phyloP scores from a whole-genome alignment of 2,113 vertebrate species.

The Ictidomys tridecemlineatus region DNA sequence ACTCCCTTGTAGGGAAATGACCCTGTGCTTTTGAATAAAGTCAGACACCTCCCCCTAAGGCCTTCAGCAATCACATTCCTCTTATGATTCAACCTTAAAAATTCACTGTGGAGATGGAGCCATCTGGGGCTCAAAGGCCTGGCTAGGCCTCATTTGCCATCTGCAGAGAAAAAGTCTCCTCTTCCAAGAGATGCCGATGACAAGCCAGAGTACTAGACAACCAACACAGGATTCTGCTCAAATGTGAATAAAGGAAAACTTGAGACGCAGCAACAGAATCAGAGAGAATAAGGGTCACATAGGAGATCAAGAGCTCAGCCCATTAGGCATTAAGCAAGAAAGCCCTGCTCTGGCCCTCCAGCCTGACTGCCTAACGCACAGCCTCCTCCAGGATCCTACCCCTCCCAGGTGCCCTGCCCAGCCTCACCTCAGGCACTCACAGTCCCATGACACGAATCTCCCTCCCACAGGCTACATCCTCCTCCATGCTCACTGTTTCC shows the following conservation, averaged over 20 bases:
- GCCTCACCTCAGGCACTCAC: accelerated
- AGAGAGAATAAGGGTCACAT: not conserved
- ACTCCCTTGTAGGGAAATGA: too few relatives aligned
- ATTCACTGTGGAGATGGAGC: not conserved
- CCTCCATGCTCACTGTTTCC: not conserved
- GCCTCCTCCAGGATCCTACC: not conserved
- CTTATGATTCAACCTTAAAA: not conserved
- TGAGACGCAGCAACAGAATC: accelerated
- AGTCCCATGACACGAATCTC: too few relatives aligned
- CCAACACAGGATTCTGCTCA: not conserved
- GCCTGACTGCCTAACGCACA: not conserved
- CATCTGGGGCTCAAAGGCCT: not conserved
- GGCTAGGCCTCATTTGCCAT: not conserved
- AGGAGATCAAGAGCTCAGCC: not conserved
- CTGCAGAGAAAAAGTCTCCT: not conserved
- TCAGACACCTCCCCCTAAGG: not conserved
- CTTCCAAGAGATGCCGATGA: not conserved
- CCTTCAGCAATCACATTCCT: not conserved
- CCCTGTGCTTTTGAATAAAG: not conserved
- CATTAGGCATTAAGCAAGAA: not conserved
- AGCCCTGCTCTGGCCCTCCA: not conserved
- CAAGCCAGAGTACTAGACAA: not conserved
- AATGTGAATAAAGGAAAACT: not conserved
- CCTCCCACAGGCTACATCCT: not conserved
- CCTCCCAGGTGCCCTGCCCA: not conserved